Percentiles rank a stretch among this genome's conserved stretches.
Conservation (phyloP, 1,140 invertebrate species). For the Drosophila burlai region DNA sequence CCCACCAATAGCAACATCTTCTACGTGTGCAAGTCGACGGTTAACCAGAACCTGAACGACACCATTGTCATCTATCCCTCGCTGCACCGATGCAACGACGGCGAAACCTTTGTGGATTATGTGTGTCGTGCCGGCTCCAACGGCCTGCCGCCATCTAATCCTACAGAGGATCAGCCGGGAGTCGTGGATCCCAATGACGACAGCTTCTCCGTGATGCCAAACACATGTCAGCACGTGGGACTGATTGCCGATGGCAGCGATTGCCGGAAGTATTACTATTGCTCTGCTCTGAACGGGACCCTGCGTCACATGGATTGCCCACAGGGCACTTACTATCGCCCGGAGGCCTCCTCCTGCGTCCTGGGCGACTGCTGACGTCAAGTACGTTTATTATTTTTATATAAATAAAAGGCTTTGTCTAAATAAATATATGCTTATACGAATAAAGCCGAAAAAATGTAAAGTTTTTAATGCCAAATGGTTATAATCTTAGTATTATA, state of each 20-base stretch:
- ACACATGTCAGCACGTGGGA: constrained; percentile 61
- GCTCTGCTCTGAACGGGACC: constrained; percentile 61
- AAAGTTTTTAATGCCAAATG: not conserved
- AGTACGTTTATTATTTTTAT: not conserved
- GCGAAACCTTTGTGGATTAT: constrained; percentile 73
- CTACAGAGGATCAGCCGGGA: not conserved
- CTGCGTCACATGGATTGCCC: constrained; percentile 70
- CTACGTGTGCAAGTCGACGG: constrained; percentile 83
- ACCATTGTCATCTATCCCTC: constrained; percentile 77
- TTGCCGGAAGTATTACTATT: constrained; percentile 80
- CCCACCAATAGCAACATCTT: constrained; percentile 81
- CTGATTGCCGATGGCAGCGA: constrained; percentile 59
- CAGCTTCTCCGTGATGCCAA: constrained; percentile 45
- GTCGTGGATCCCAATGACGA: constrained; percentile 54
- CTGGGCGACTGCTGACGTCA: constrained; percentile 56
- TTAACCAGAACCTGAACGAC: constrained; percentile 76
- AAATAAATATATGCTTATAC: not conserved
- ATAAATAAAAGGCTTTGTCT: not conserved
- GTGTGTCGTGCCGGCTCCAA: constrained; percentile 50
- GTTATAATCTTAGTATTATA: not conserved
- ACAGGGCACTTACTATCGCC: constrained; percentile 61
- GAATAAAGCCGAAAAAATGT: not conserved
- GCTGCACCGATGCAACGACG: constrained; percentile 78
- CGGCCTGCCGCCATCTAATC: constrained; percentile 2
- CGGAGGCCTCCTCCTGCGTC: constrained; percentile 54